phyloP scores from a whole-genome alignment of 2,113 vertebrate species.

The Spilogale gracilis region DNA sequence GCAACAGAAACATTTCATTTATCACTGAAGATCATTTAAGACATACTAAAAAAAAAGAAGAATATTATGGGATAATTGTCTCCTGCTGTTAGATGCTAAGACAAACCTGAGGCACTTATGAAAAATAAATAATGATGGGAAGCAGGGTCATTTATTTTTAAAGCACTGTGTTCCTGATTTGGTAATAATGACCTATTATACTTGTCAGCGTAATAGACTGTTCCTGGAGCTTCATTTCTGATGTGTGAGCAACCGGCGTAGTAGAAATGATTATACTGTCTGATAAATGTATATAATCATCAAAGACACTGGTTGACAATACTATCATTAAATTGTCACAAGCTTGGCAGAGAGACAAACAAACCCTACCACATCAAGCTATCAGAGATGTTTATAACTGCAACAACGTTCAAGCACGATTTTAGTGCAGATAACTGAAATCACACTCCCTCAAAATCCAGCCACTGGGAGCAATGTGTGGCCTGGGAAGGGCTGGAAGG shows the following conservation, averaged over 20 bases:
- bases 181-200: slow-evolving; percentile 70
- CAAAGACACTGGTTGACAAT: slow-evolving; percentile 37
- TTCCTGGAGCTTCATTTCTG: slow-evolving; percentile 55
- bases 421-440: slow-evolving; percentile 41
- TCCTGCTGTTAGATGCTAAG: slow-evolving; percentile 52
- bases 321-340: slow-evolving; percentile 64
- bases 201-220: slow-evolving; percentile 51
- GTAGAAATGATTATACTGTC: not conserved
- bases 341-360: slow-evolving; percentile 55
- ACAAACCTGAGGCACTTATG: slow-evolving; percentile 48
- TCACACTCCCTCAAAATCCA: not conserved
- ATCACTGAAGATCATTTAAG: slow-evolving; percentile 47
- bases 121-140: slow-evolving; percentile 54
- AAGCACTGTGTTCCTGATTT: slow-evolving; percentile 53
- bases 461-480: not conserved
- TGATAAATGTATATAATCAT: slow-evolving; percentile 52
- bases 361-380: not conserved
- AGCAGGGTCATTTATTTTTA: slow-evolving; percentile 57
- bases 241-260: slow-evolving; percentile 15
- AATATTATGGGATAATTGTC: slow-evolving; percentile 52
- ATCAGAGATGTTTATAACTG: slow-evolving; percentile 52
- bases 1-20: slow-evolving; percentile 21
- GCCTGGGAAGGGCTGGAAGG: not conserved
- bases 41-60: not conserved
- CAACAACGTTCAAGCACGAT: not conserved